Conservation (phyloP, 2,113 vertebrate genomes). For the Leiothrix lutea region DNA sequence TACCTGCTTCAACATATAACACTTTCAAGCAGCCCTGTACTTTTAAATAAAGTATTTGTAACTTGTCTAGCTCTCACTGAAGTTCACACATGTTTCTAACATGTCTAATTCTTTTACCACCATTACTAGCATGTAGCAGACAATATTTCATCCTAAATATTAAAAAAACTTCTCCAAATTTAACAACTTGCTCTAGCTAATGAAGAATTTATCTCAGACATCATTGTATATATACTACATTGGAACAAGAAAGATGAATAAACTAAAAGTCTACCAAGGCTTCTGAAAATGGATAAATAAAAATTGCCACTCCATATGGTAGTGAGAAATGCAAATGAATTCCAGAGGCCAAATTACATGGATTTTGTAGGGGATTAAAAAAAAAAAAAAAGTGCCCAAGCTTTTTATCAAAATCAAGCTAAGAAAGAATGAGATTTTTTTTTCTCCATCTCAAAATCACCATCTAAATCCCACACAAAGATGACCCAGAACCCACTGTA, state of each 20-base stretch:
- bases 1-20: neutral
- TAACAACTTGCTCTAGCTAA: neutral
- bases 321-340: neutral
- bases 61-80: neutral
- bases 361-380: neutral
- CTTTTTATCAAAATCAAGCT: neutral
- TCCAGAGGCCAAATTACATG: neutral
- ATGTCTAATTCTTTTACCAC: neutral
- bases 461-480: neutral
- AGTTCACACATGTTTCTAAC: neutral
- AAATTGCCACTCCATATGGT: neutral
- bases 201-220: neutral
- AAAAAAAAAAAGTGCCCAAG: no score
- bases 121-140: neutral
- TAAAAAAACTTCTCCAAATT: neutral
- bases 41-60: neutral
- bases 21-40: neutral
- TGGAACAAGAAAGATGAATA: neutral
- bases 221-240: neutral
- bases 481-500: neutral
- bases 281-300: neutral
- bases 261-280: neutral
- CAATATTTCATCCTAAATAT: neutral
- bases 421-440: neutral
- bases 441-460: neutral